These are phyloP conservation scores for Hybos culiciformis DNA, from an alignment of 2,888 invertebrate genomes.

Conservation along the genomic window DNA sequence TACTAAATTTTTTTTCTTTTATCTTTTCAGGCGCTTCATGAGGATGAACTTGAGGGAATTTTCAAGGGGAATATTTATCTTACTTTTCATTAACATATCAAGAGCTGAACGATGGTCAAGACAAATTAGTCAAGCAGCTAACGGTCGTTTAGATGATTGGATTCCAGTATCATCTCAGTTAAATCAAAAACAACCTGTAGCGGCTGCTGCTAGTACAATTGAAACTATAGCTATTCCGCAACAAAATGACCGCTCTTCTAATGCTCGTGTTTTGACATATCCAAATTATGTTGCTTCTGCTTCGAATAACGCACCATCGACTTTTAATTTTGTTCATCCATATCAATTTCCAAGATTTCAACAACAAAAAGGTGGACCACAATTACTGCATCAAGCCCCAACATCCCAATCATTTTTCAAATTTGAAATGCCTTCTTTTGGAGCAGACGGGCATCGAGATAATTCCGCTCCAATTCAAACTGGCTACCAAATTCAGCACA, in stretches of 20 bases:
- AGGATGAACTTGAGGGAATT: constrained; percentile 23
- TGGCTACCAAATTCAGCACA: constrained; percentile 33
- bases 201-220: neutral
- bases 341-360: constrained; percentile 28
- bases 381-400: constrained; percentile 23
- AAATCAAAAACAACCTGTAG: neutral
- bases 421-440: constrained; percentile 30
- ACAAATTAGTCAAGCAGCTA: constrained; percentile 24
- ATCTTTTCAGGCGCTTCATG: constrained; percentile 20
- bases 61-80: constrained; percentile 18
- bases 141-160: constrained; percentile 37
- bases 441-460: constrained; percentile 13
- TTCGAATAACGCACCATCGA: constrained; percentile 9
- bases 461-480: constrained; percentile 28
- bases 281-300: constrained; percentile 22
- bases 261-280: constrained; percentile 34
- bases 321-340: constrained; percentile 26
- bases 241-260: constrained; percentile 26
- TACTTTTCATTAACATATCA: constrained; percentile 16
- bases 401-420: constrained; percentile 35
- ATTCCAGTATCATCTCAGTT: constrained; percentile 36
- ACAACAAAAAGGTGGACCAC: constrained; percentile 19
- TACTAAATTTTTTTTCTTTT: neutral
- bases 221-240: neutral
- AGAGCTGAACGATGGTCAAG: constrained; percentile 31